Base-by-base conservation (phyloP, 2,888 invertebrate genomes). In the Mycogona germanica region DNA sequence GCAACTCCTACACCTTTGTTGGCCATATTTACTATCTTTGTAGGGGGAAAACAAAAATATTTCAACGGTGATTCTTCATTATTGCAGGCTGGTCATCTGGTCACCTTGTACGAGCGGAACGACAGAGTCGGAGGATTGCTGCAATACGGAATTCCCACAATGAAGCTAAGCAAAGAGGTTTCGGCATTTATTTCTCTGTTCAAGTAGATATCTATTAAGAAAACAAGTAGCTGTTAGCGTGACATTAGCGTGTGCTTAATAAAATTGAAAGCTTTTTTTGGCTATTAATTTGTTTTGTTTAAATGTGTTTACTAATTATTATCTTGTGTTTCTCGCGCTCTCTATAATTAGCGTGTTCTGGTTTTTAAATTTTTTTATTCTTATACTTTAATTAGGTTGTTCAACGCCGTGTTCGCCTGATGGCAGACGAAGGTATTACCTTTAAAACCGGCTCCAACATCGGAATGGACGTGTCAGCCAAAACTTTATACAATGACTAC, bases 111-210 rank as follows among this genome's bases (percentile, higher is more conserved):
- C 72, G 98, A 98, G 69, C 79, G 97, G 55, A 97, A 97, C 72
- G 95, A 97, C 72, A 80, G 92, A 9, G 75, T 91, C 3, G 97
- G 97, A 55, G 98, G 98, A 0, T 76, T 98, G 23, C 75, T 98
- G 46, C 89, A 93, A 67, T 98, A 98, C 71, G 98, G 98, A 55
- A 98, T 98, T 68, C 98, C 98, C 17, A 92, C 91, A 6, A 98
- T 98, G 97, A 98, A 98, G 73, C 76, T 98, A 9, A 84, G 88
- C 66, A 98, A 97, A 72, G 79, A 84, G 57, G 89, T 93, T 42
- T 59, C 40, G 28, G n/a, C n/a, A n/a, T n/a, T n/a, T n/a, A 37
- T 35, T 35, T 35, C 12, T 6, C 2, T 32, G 19, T 48, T 28
- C 26, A 29, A 25, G 28, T 46, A 26, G 17, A 9, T 23, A 28